Evolutionary conservation across 30 jellyfish, hydroid and myxozoan species (phyloP).

Genomic region (Haliclystus octoradiatus): DNA sequence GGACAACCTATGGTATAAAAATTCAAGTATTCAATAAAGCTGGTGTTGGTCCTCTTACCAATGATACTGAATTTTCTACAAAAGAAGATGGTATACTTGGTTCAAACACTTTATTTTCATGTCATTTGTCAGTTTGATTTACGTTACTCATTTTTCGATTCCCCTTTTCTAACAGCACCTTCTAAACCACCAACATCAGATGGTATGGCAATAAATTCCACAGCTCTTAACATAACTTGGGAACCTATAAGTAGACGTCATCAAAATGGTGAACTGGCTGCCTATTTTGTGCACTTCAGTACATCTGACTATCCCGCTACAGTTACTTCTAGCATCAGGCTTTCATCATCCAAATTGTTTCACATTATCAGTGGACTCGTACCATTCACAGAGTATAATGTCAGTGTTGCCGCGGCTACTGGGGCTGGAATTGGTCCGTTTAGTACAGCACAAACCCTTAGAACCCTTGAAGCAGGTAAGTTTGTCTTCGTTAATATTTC

Average conservation of each 20-base stretch:
- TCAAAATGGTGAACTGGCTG: conserved; percentile 23
- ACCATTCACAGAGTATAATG: conserved; percentile 26
- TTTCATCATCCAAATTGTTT: neutral
- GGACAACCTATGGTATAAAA: conserved; percentile 30
- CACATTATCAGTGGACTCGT: neutral
- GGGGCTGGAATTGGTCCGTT: conserved; percentile 36
- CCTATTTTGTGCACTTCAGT: neutral
- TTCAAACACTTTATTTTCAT: conserved; percentile 2
- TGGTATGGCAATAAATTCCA: conserved; percentile 4
- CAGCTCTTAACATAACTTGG: conserved; percentile 13
- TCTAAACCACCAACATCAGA: neutral
- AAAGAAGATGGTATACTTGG: conserved; percentile 20
- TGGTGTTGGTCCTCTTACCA: conserved; percentile 33
- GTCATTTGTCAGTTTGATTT: neutral
- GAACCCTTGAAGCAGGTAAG: conserved; percentile 35
- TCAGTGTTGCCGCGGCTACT: conserved; percentile 24
- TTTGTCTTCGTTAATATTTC: no score
- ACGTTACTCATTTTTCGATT: neutral
- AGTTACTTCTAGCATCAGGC: neutral
- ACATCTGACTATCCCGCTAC: neutral
- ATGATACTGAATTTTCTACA: conserved; percentile 4
- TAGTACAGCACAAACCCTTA: conserved; percentile 1
- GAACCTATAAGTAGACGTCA: neutral
- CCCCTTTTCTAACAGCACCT: neutral
- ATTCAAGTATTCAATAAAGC: conserved; percentile 24